A percentile compares a stretch with the other conserved stretches of the same genome.
Evolutionary conservation across 1,140 invertebrate genomes (phyloP).

Genomic region (Maconellicoccus hirsutus): DNA sequence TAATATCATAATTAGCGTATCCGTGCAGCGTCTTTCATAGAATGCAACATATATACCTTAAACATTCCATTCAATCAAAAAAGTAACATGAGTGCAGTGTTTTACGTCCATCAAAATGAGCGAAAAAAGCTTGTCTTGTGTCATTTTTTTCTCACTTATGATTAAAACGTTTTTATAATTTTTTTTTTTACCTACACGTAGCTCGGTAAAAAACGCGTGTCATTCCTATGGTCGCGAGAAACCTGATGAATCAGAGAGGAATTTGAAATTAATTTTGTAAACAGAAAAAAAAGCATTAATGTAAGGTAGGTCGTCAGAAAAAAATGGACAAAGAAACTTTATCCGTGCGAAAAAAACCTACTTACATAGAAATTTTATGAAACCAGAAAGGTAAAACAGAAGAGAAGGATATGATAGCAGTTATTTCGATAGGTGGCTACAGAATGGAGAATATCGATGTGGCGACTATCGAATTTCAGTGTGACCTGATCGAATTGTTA

Average conservation of each 20-base stretch:
- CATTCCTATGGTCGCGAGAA: neutral
- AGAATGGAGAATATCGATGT: neutral
- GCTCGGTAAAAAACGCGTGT: neutral
- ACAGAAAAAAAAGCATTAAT: neutral
- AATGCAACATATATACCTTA: neutral
- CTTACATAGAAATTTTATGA: neutral
- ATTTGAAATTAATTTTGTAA: conserved; percentile 13
- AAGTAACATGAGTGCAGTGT: neutral
- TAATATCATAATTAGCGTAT: conserved; percentile 6
- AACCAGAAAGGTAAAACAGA: neutral
- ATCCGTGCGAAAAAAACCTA: conserved; percentile 16
- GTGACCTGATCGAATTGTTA: conserved; percentile 18
- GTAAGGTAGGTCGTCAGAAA: neutral
- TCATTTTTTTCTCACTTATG: neutral
- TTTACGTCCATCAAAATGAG: neutral
- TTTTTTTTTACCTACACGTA: neutral
- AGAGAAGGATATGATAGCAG: neutral
- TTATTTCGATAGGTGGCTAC: neutral
- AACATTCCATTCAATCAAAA: conserved; percentile 5
- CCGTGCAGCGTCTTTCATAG: neutral
- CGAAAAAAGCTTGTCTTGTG: neutral
- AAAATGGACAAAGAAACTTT: neutral
- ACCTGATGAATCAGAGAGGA: neutral
- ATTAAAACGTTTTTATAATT: neutral
- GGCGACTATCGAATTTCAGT: neutral